phyloP scores from a whole-genome alignment of 2,113 vertebrate genomes.

The Elaphurus davidianus region DNA sequence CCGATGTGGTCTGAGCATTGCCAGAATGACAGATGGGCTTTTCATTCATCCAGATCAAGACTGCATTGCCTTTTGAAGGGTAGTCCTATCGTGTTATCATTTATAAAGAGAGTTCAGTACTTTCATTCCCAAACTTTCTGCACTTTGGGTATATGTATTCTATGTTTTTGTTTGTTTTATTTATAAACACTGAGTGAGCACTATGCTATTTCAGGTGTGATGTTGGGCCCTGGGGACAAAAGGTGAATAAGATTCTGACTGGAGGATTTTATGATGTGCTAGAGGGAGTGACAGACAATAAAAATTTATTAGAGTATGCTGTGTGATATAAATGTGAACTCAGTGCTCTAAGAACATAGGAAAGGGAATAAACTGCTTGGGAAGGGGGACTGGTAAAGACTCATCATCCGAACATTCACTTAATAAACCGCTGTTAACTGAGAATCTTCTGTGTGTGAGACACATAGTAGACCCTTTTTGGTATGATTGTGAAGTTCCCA shows the following conservation, averaged over 20 bases:
- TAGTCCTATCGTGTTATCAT: background rate
- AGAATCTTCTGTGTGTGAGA: background rate
- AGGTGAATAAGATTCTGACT: background rate
- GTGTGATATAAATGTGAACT: background rate
- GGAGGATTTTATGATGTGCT: constrained; percentile 1
- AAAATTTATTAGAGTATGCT: background rate
- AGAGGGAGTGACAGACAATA: background rate
- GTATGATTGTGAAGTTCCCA: background rate
- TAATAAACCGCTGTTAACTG: background rate
- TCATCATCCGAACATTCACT: background rate
- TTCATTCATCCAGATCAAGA: background rate
- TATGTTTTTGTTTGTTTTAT: background rate
- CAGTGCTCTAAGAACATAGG: background rate
- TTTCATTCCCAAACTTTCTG: background rate
- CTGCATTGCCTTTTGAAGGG: background rate
- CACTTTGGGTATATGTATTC: background rate
- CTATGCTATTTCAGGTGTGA: background rate
- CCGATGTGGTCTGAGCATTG: background rate
- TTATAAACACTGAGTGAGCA: background rate
- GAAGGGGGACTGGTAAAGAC: background rate
- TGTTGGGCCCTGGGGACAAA: background rate
- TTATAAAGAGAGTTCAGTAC: background rate
- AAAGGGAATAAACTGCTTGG: background rate
- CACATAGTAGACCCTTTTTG: background rate
- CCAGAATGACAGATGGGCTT: background rate